Conservation (phyloP, 2,888 invertebrate species). For the Parnassius smintheus region DNA sequence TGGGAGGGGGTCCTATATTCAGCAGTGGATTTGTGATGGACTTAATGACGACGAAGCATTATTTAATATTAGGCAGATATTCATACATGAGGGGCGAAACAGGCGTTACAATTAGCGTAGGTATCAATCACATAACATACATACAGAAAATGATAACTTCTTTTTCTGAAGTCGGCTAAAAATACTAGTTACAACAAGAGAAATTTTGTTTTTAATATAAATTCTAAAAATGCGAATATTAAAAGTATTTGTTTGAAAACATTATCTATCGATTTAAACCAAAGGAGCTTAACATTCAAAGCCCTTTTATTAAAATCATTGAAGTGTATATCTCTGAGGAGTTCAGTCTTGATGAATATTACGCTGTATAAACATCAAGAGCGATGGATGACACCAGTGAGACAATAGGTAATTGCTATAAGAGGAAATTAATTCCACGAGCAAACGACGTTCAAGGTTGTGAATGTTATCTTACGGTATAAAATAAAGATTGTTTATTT, state of each 20-base stretch:
- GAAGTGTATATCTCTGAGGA: slow-evolving; percentile 2
- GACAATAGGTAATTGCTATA: slow-evolving; percentile 45
- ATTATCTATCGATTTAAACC: neutral
- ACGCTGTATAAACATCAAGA: slow-evolving; percentile 7
- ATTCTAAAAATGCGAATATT: slow-evolving; percentile 2
- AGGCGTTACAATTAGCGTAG: no score
- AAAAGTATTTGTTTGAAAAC: slow-evolving; percentile 4
- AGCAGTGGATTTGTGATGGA: no score
- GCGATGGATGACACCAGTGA: slow-evolving; percentile 21
- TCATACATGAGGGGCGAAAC: no score
- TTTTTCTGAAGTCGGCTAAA: no score
- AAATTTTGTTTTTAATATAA: neutral
- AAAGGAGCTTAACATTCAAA: slow-evolving; percentile 10
- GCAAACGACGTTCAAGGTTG: slow-evolving; percentile 28
- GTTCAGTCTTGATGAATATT: slow-evolving; percentile 1
- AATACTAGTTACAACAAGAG: no score
- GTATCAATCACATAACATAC: no score
- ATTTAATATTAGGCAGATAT: no score
- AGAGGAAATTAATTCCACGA: slow-evolving; percentile 44
- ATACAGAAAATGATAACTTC: no score
- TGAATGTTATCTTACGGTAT: slow-evolving; percentile 16
- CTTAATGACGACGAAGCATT: no score
- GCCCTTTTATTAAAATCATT: slow-evolving; percentile 13
- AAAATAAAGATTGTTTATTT: slow-evolving; percentile 14
- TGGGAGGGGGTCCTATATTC: no score